Conservation (phyloP, 2,888 invertebrate species). For the Hirtodrosophila cameraria region DNA sequence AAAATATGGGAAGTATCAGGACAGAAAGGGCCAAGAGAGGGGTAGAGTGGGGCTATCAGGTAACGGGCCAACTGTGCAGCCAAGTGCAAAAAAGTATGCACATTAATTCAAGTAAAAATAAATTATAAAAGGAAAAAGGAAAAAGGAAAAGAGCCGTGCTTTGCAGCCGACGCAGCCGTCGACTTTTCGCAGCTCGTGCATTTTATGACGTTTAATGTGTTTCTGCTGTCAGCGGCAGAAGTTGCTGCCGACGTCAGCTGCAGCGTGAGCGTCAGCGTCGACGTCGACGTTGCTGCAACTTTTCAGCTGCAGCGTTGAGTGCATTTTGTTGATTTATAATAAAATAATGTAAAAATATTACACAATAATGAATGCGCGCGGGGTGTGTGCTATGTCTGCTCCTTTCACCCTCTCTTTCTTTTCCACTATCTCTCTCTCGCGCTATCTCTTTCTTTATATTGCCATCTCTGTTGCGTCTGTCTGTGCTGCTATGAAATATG, state of each 20-base stretch:
- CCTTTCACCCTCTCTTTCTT: slow-evolving; percentile 1
- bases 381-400: slow-evolving; percentile 20
- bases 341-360: slow-evolving; percentile 82
- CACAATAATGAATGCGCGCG: slow-evolving; percentile 78
- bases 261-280: slow-evolving; percentile 30
- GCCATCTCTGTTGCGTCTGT: slow-evolving; percentile 36
- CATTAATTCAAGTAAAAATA: slow-evolving; percentile 80
- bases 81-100: slow-evolving; percentile 78
- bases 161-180: slow-evolving; percentile 31
- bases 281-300: slow-evolving; percentile 55
- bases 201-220: slow-evolving; percentile 81
- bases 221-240: slow-evolving; percentile 81
- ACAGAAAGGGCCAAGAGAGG: too few species aligned
- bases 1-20: not conserved
- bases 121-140: slow-evolving; percentile 59
- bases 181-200: slow-evolving; percentile 75
- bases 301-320: slow-evolving; percentile 69
- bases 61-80: slow-evolving; percentile 73
- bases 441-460: slow-evolving; percentile 7
- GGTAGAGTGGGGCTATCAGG: slow-evolving; percentile 57
- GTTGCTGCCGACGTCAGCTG: slow-evolving; percentile 36
- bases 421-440: slow-evolving; percentile 2
- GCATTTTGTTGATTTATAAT: slow-evolving; percentile 82
- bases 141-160: slow-evolving; percentile 45
- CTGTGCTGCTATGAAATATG: slow-evolving; percentile 70